Conservation (phyloP, 2,888 invertebrate species). For the Meghimatium bilineatum region DNA sequence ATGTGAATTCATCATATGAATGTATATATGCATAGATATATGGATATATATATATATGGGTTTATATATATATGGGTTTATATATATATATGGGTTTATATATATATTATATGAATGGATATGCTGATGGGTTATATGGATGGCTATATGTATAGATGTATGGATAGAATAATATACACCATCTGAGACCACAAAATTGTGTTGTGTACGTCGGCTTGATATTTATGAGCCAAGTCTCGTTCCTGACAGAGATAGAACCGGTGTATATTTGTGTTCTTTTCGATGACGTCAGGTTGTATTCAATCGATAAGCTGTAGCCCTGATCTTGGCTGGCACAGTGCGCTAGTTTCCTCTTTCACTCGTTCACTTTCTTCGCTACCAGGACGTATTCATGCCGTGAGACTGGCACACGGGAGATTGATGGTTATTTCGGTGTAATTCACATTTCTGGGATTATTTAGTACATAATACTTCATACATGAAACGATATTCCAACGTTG, state of each 20-base stretch:
- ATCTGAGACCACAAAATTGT: background rate
- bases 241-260: too few species aligned
- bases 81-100: too few species aligned
- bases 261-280: constrained; percentile 4
- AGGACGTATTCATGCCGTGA: constrained; percentile 3
- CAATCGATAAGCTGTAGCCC: background rate
- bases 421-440: background rate
- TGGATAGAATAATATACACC: background rate
- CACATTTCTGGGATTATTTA: background rate
- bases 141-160: background rate
- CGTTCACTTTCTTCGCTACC: background rate
- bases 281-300: background rate
- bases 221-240: too few species aligned
- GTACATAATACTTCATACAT: background rate
- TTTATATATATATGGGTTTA: too few species aligned
- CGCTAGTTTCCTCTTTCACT: background rate
- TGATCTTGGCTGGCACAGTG: background rate
- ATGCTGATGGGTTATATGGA: background rate
- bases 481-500: too few species aligned
- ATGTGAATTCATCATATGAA: background rate
- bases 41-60: too few species aligned
- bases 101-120: too few species aligned
- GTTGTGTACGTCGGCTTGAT: background rate
- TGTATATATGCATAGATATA: too few species aligned
- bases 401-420: background rate